Evolutionary conservation across 2,888 invertebrate genomes (phyloP).

Genomic region (Oxycera nigricornis): DNA sequence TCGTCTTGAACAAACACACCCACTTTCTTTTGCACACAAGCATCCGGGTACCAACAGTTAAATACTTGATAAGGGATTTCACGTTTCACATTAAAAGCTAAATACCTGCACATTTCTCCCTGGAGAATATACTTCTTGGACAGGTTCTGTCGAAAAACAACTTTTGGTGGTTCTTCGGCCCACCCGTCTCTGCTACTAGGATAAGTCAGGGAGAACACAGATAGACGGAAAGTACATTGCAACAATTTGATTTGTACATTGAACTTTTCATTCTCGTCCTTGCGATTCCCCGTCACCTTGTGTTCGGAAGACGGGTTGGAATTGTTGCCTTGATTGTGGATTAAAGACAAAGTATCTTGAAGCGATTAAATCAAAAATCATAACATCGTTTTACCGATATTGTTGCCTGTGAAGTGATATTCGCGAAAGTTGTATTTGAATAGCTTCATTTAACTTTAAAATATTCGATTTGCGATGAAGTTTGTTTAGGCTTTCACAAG

Average conservation of each 20-base stretch:
- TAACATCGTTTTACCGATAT: constrained; percentile 15
- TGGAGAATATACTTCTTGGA: constrained; percentile 11
- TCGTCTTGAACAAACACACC: not conserved
- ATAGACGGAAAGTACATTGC: not conserved
- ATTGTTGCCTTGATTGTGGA: not conserved
- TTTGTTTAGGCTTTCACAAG: no score
- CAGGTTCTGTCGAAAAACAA: constrained; percentile 20
- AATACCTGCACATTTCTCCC: constrained; percentile 35
- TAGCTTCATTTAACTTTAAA: no score
- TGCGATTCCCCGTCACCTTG: not conserved
- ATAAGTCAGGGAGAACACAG: not conserved
- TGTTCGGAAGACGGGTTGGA: not conserved
- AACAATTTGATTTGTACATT: constrained; percentile 23
- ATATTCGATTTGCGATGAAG: no score
- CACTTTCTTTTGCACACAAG: not conserved
- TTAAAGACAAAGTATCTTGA: not conserved
- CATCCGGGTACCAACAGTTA: not conserved
- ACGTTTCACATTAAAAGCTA: constrained; percentile 40
- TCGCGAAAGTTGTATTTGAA: no score
- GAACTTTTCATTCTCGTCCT: not conserved
- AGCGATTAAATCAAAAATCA: constrained; percentile 15
- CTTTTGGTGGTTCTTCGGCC: not conserved
- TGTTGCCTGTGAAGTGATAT: no score
- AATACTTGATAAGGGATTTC: constrained; percentile 39
- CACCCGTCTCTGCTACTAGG: not conserved